These are phyloP conservation scores for Darevskia nairensis DNA, from an alignment of 2,797 vertebrate genomes.

Conservation along the genomic window DNA sequence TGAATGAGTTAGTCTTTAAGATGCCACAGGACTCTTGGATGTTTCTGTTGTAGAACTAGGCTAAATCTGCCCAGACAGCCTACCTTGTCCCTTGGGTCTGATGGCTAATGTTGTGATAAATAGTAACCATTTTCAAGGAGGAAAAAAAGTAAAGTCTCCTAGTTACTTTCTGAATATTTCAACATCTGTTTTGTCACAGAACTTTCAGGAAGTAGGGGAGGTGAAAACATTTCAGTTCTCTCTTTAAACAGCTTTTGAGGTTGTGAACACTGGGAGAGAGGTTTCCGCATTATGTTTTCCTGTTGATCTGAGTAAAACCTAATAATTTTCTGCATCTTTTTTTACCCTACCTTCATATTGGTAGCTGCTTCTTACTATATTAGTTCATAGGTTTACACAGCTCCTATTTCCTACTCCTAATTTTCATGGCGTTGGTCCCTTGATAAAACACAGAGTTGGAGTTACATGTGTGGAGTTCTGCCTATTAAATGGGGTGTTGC, in stretches of 20 bases:
- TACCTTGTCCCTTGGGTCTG: conserved; percentile 6
- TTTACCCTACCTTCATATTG: neutral
- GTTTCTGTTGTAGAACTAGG: neutral
- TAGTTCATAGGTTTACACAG: neutral
- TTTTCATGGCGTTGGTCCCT: neutral
- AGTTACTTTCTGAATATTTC: conserved; percentile 26
- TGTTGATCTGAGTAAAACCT: neutral
- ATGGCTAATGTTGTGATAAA: conserved; percentile 35
- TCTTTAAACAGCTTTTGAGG: conserved; percentile 47
- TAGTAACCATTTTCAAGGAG: conserved; percentile 32
- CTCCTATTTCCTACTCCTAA: neutral
- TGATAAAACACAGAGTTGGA: neutral
- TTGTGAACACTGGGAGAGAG: neutral
- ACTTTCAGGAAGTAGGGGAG: conserved; percentile 11
- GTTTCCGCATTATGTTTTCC: conserved; percentile 34
- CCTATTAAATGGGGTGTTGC: too few species aligned
- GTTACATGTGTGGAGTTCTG: too few species aligned
- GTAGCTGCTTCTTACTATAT: neutral
- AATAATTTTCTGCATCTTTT: neutral
- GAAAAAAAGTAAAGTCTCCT: conserved; percentile 50
- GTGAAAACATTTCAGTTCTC: conserved; percentile 35
- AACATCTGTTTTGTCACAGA: conserved; percentile 5
- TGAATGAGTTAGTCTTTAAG: too few species aligned
- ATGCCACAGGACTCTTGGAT: too few species aligned
- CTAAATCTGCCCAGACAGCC: neutral